These are phyloP conservation scores for Kuschelorhynchus macadamiae DNA, from an alignment of 2,888 invertebrate species.

Conservation along the genomic window DNA sequence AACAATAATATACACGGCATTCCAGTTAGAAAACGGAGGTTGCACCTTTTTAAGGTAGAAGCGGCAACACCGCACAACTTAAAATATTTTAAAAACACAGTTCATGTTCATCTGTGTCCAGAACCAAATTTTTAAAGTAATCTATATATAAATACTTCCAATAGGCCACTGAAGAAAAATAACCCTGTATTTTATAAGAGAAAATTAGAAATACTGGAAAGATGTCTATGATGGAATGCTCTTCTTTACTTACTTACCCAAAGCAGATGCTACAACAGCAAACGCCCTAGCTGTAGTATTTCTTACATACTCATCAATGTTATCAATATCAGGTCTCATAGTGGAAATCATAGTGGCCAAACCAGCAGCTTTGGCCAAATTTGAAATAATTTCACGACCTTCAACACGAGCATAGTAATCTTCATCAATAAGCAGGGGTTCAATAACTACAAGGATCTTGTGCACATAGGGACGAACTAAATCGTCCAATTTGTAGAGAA, in stretches of 20 bases:
- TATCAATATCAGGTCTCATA: conserved; percentile 99
- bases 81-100: no score
- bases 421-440: conserved; percentile 98
- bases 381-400: conserved; percentile 98
- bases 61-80: no score
- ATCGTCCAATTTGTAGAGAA: conserved; percentile 98
- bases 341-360: conserved; percentile 99
- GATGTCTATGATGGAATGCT: no score
- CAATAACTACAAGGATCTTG: conserved; percentile 99
- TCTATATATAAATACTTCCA: no score
- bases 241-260: conserved; percentile 70
- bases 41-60: no score
- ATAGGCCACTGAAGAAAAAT: no score
- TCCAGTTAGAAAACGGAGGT: no score
- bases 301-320: conserved; percentile 98
- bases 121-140: no score
- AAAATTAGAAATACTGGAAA: no score
- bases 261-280: conserved; percentile 99
- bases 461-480: conserved; percentile 99
- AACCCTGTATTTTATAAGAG: no score
- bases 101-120: no score
- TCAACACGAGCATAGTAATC: conserved; percentile 99
- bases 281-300: conserved; percentile 99
- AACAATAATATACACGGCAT: no score
- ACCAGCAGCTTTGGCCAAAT: conserved; percentile 98